Percentiles rank a stretch among this genome's conserved stretches.
These are phyloP conservation scores for Iselma pallidipennis DNA, from an alignment of 2,888 invertebrate species.

Conservation along the genomic window DNA sequence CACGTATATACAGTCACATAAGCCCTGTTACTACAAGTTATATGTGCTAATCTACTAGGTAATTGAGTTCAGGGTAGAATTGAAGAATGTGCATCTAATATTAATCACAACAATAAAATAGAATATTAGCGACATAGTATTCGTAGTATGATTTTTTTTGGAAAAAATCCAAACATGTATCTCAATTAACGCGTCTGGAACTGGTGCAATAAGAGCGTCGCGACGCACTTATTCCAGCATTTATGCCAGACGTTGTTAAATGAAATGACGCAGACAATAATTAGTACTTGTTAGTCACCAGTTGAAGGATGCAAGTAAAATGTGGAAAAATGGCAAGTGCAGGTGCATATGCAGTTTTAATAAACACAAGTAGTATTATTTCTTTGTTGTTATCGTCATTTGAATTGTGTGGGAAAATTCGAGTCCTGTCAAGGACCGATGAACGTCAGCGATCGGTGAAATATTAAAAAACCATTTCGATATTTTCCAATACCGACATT, in stretches of 20 bases:
- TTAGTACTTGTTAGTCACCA: conserved; percentile 31
- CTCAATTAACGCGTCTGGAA: conserved; percentile 37
- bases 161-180: conserved; percentile 36
- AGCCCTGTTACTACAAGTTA: conserved; percentile 45
- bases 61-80: conserved; percentile 44
- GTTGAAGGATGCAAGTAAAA: conserved; percentile 19
- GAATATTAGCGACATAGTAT: conserved; percentile 10
- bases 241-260: conserved; percentile 41
- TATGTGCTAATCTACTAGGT: conserved; percentile 46
- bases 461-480: neutral
- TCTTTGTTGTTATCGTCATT: neutral
- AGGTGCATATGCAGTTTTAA: neutral
- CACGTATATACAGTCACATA: conserved; percentile 40
- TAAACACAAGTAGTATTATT: neutral
- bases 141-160: conserved; percentile 17
- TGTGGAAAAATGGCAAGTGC: neutral
- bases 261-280: conserved; percentile 43
- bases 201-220: conserved; percentile 28
- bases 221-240: conserved; percentile 42
- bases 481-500: too few species aligned
- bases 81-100: conserved; percentile 17
- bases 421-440: neutral
- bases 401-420: neutral
- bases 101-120: conserved; percentile 16
- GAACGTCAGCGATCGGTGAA: neutral